Percentiles rank a stretch among this genome's conserved stretches.
Conservation (phyloP, 2,797 vertebrate species). For the Poecilia gillii region DNA sequence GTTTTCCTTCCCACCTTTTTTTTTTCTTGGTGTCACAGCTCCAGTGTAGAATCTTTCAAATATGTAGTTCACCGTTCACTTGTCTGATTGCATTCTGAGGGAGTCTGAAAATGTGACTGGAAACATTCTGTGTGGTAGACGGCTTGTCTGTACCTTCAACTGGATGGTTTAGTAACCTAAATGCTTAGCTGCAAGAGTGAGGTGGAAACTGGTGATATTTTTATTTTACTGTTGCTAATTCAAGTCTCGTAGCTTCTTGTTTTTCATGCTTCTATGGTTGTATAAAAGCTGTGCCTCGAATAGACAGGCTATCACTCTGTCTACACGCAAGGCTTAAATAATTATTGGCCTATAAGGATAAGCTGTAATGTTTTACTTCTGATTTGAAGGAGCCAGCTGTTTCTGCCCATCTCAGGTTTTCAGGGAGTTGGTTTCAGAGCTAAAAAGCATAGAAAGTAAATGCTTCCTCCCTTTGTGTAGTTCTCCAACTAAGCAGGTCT, state of each 20-base stretch:
- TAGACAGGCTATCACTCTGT: neutral
- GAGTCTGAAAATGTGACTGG: slow-evolving; percentile 46
- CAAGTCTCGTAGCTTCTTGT: slow-evolving; percentile 23
- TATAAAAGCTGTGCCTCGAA: slow-evolving; percentile 19
- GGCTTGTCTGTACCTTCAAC: slow-evolving; percentile 54
- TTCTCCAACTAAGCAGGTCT: neutral
- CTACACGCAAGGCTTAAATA: too few relatives aligned
- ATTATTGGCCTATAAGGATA: too few relatives aligned
- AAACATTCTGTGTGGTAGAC: slow-evolving; percentile 46
- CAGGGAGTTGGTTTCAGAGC: neutral
- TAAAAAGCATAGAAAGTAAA: neutral
- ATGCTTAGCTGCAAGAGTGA: slow-evolving; percentile 32
- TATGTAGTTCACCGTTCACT: slow-evolving; percentile 47
- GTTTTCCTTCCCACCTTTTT: slow-evolving; percentile 39
- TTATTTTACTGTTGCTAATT: slow-evolving; percentile 41
- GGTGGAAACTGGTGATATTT: slow-evolving; percentile 37
- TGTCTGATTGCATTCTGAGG: slow-evolving; percentile 51
- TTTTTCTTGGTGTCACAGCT: slow-evolving; percentile 28
- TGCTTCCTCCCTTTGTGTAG: neutral
- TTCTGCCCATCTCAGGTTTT: neutral
- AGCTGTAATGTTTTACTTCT: neutral
- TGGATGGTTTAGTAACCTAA: slow-evolving; percentile 60
- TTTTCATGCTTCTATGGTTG: slow-evolving; percentile 14
- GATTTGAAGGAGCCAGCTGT: neutral
- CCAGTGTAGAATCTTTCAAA: slow-evolving; percentile 55